Evolutionary conservation across 1,140 invertebrate genomes (phyloP), one percentile per base, ranked within the genome.

Genomic region (Heliconius nattereri): DNA sequence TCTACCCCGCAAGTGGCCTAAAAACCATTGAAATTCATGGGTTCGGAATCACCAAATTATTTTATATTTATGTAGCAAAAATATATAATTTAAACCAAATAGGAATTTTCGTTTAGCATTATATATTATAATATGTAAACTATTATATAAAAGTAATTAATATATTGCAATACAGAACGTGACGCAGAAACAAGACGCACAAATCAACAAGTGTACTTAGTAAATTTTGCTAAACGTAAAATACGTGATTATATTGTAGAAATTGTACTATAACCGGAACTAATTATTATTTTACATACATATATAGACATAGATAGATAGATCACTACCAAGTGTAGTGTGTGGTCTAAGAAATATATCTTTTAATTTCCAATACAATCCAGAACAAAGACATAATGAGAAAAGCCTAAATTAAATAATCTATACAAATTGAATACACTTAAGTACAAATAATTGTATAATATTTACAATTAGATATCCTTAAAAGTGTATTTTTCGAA

Each of bases 211-310:
- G 52, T 76, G 66, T 26, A 20, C 19, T 52, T 52, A 70, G 60
- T 70, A 60, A 75, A 75, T 57, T 74, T 74, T 37, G 37, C 75
- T 76, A 76, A 76, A 76, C 40, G 49, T 40, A 71, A 52, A 70
- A 76, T 66, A 76, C 45, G 23, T 40, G 2, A 76, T 49, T 54
- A 45, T 29, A 26, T 45, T 70, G 32, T 40, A 29, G 57, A 70
- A 13, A 70, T 76, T 76, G 75, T 76, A 76, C 75, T 76, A 70
- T 76, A 76, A 49, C 1, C 70, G 75, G 75, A 70, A 66, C 75
- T 74, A 75, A 75, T 29, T 23, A 66, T 29, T 19, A 26, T 66
- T 37, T 60, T 57, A 75, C 52, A 75, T 35, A 75, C 6, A 57
- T 35, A 23, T 54, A 52, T 23, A 3, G 32, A 35, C 32, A 6